These are phyloP conservation scores for Cynopterus sphinx DNA, from an alignment of 2,797 vertebrate genomes.

Conservation along the genomic window DNA sequence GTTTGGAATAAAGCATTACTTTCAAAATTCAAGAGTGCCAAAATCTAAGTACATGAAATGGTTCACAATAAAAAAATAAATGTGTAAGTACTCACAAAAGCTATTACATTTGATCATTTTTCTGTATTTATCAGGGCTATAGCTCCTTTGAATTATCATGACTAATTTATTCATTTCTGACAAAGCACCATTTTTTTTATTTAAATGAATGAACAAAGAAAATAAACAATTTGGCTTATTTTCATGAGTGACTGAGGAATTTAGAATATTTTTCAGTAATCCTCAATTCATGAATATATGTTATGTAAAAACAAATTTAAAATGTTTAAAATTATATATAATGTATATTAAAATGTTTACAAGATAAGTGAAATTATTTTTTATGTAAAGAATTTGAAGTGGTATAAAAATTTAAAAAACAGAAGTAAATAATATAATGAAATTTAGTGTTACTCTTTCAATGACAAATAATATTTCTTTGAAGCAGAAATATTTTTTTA, in stretches of 20 bases:
- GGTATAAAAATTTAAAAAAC: not conserved
- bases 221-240: conserved; percentile 15
- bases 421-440: not conserved
- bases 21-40: conserved; percentile 19
- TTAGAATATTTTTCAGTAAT: conserved; percentile 38
- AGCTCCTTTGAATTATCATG: conserved; percentile 16
- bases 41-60: conserved; percentile 23
- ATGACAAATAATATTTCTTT: not conserved
- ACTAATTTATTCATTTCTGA: conserved; percentile 24
- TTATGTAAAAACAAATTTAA: not conserved
- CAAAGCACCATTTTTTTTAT: conserved; percentile 42
- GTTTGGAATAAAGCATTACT: not conserved
- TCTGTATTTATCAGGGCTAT: not conserved
- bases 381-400: not conserved
- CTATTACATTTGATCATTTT: conserved; percentile 5
- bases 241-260: not conserved
- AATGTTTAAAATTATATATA: conserved; percentile 21
- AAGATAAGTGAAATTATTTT: not conserved
- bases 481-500: not conserved
- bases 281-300: not conserved
- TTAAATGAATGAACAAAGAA: conserved; percentile 27
- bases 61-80: not conserved
- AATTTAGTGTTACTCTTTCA: not conserved
- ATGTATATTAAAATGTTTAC: not conserved
- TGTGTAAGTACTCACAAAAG: not conserved